A percentile compares a stretch with the other conserved stretches of the same genome.
Evolutionary conservation across 2,113 vertebrate genomes (phyloP).

Genomic region (Indri indri): DNA sequence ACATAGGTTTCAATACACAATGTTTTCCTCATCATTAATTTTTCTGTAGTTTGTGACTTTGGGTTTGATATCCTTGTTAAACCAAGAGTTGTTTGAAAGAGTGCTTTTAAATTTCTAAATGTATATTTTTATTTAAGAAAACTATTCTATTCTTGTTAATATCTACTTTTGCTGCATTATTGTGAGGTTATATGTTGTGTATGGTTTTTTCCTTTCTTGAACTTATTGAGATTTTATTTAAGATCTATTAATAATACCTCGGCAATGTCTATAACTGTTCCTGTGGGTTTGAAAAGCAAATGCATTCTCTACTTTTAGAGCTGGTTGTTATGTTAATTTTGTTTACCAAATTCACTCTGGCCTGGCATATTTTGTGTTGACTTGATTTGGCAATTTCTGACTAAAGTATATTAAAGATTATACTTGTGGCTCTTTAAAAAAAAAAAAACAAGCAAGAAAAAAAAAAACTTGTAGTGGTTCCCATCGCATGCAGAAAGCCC

Average conservation of each 20-base stretch:
- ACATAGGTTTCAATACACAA: neutral
- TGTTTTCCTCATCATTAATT: neutral
- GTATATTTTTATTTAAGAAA: neutral
- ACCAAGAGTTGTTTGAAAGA: neutral
- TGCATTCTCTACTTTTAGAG: neutral
- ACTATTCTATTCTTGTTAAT: neutral
- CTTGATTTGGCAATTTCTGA: neutral
- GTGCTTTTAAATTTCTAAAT: neutral
- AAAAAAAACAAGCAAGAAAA: neutral
- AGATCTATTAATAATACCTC: neutral
- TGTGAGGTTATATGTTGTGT: neutral
- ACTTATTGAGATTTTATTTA: neutral
- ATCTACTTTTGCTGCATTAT: neutral
- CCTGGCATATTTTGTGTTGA: neutral
- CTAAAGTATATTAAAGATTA: neutral
- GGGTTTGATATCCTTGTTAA: neutral
- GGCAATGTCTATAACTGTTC: neutral
- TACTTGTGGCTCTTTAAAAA: neutral
- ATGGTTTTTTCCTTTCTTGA: neutral
- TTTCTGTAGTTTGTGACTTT: neutral
- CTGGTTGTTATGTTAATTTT: neutral
- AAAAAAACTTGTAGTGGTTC: neutral
- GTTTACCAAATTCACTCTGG: neutral
- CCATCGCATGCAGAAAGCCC: neutral
- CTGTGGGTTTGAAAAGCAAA: neutral